phyloP scores from a whole-genome alignment of 1,140 invertebrate genomes.

The Triops longicaudatus region DNA sequence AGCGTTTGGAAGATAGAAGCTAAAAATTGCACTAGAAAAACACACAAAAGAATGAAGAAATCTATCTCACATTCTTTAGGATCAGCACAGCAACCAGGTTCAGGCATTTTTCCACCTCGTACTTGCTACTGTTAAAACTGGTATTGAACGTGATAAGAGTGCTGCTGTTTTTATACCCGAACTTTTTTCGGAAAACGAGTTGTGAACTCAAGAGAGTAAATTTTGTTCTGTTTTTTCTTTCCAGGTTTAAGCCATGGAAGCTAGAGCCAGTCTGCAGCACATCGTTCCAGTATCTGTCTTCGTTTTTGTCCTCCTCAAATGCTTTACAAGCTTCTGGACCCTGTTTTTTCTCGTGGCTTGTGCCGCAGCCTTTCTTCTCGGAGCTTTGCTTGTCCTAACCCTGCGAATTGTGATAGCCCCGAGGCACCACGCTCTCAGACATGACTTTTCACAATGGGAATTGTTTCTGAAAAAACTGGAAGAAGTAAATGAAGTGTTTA shows the following conservation, averaged over 20 bases:
- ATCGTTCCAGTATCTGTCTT: not conserved
- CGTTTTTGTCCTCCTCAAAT: not conserved
- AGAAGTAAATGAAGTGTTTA: not conserved
- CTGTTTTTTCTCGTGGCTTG: not conserved
- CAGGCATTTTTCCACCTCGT: not conserved
- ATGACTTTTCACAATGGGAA: not conserved
- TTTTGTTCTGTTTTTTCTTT: not conserved
- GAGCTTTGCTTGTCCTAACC: not conserved
- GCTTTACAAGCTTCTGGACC: conserved; percentile 1
- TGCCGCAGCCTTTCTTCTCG: not conserved
- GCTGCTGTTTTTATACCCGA: not conserved
- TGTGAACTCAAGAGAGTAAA: not conserved
- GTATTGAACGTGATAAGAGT: not conserved
- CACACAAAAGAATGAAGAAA: not conserved
- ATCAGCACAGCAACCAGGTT: not conserved
- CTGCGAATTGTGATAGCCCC: not conserved
- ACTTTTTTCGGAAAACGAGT: not conserved
- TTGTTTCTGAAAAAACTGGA: not conserved
- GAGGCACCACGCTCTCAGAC: not conserved
- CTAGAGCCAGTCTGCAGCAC: not conserved
- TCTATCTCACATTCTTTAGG: not conserved
- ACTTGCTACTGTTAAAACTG: not conserved
- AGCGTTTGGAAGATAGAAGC: too few relatives aligned
- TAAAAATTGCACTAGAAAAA: not conserved
- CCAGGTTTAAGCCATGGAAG: conserved; percentile 4